Evolutionary conservation across 2,888 invertebrate species (phyloP), one percentile per base, ranked within the genome.

Genomic region (Ceraclea dissimilis): DNA sequence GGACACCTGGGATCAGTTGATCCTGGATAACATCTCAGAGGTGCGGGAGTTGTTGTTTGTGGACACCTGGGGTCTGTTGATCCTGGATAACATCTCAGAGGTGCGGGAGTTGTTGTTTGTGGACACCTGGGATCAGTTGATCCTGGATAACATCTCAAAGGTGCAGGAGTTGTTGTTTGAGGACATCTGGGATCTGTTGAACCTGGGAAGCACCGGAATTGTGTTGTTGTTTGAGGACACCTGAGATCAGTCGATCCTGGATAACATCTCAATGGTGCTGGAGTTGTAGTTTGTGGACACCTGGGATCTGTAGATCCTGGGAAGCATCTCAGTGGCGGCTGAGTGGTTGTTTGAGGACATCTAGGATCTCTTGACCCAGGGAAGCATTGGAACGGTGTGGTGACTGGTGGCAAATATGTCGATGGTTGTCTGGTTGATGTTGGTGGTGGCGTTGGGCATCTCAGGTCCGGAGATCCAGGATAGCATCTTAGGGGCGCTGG

Each of bases 351-450:
- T 60, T 63, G 64, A 1, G 69, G 70, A 57, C 72, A 72, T 26
- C 66, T 65, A 0, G 69, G 69, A 62, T 72, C 71, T 5, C 6
- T 51, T 1, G 69, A 67, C 63, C 68, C 56, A 20, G 57, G 57
- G 20, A 19, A 57, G 22, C 52, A 57, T 64, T 19, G 62, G 0
- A 63, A 61, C 63, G 19, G 18, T 18, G 33, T 17, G n/a, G n/a
- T n/a, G n/a, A n/a, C n/a, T 17, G 51, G 54, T 47, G 62, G 31
- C n/a, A n/a, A n/a, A n/a, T n/a, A n/a, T n/a, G n/a, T n/a, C n/a
- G n/a, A n/a, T n/a, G n/a, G n/a, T n/a, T n/a, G n/a, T 79, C 68
- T 65, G 79, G 70, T 62, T 72, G 71, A 63, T 0, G 65, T 68
- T 66, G 66, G 54, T 51, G 63, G 49, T 31, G 55, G 57, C 47